Evolutionary conservation across 2,888 invertebrate genomes (phyloP).

Genomic region (Terebella lapidaria): DNA sequence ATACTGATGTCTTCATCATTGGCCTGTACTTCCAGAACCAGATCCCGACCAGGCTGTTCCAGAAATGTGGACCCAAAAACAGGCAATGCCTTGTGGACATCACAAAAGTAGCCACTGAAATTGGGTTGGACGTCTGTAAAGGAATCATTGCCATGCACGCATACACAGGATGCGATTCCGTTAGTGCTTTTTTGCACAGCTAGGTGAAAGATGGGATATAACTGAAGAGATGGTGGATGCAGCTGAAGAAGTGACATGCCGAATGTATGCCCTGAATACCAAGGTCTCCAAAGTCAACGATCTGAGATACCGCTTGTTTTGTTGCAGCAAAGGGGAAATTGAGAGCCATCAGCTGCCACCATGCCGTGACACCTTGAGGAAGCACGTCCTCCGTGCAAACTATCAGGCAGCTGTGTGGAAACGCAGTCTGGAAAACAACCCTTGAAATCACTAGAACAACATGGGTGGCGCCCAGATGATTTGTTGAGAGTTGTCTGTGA

Average conservation of each 20-base stretch:
- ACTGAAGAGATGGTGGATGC: background rate
- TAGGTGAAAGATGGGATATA: background rate
- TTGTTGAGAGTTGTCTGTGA: too few relatives aligned
- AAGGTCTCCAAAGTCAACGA: background rate
- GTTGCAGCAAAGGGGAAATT: background rate
- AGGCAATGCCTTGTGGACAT: constrained; percentile 11
- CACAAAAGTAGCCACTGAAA: constrained; percentile 6
- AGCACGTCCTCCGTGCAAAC: background rate
- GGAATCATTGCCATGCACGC: constrained; percentile 5
- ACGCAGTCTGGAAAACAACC: background rate
- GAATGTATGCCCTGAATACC: background rate
- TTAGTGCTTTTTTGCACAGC: constrained; percentile 3
- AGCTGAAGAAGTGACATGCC: constrained; percentile 5
- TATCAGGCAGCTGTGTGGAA: background rate
- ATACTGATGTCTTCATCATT: constrained; percentile 23
- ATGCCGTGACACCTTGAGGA: background rate
- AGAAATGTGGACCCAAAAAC: constrained; percentile 16
- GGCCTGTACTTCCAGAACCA: constrained; percentile 10
- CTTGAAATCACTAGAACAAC: too few relatives aligned
- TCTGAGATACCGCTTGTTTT: background rate
- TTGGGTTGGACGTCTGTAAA: constrained; percentile 2
- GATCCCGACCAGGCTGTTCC: constrained; percentile 7
- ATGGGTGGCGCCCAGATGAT: too few relatives aligned
- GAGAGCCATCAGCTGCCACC: background rate
- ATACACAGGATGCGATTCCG: constrained; percentile 5